Conservation (phyloP, 2,888 invertebrate genomes). For the Lycocerus yunnanus region DNA sequence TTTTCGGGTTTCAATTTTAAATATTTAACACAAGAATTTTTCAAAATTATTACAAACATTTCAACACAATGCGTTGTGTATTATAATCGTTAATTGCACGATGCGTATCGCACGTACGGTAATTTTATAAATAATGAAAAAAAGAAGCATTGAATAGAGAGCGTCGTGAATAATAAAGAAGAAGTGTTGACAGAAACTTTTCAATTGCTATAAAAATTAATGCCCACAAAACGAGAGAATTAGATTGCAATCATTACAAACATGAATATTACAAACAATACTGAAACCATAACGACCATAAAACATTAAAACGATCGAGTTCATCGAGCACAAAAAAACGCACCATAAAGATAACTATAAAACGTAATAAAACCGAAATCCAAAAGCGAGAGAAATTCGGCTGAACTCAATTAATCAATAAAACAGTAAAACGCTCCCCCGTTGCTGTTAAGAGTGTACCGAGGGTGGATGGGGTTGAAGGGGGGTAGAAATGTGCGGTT, state of each 20-base stretch:
- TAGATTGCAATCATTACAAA: conserved; percentile 46
- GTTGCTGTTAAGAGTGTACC: conserved; percentile 53
- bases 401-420: conserved; percentile 58
- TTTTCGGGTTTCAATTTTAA: background rate
- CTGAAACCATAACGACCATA: conserved; percentile 43
- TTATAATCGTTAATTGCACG: background rate
- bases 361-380: conserved; percentile 53
- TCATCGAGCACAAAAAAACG: conserved; percentile 44
- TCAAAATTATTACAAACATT: background rate
- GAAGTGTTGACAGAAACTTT: conserved; percentile 28
- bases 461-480: conserved; percentile 37
- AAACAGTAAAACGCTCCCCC: conserved; percentile 57
- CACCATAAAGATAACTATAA: conserved; percentile 53
- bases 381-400: conserved; percentile 54
- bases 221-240: conserved; percentile 47
- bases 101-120: background rate
- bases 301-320: conserved; percentile 42
- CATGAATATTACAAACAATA: conserved; percentile 49
- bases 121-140: background rate
- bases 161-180: background rate
- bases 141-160: background rate
- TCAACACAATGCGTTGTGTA: background rate
- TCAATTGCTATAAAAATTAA: conserved; percentile 51
- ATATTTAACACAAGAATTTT: background rate
- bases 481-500: conserved; percentile 56